Evolutionary conservation across 92 coral and sea anemone genomes (phyloP).

Genomic region (Anthopleura xanthogrammica): DNA sequence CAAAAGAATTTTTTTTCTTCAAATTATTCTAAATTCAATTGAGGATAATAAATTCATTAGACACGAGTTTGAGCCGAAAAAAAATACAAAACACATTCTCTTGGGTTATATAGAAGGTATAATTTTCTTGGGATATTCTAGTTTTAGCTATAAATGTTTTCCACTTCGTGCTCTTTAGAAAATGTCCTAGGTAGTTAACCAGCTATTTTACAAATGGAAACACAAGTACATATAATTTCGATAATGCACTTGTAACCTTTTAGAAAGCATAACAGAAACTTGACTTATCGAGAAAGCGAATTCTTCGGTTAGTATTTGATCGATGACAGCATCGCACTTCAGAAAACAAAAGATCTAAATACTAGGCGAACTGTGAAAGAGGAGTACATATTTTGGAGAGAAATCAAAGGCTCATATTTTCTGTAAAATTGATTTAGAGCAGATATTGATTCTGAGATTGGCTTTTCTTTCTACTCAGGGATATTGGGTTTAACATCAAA

Average conservation of each 20-base stretch:
- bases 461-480: neutral
- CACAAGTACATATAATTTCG: neutral
- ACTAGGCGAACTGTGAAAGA: neutral
- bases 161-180: neutral
- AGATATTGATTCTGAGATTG: neutral
- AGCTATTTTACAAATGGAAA: neutral
- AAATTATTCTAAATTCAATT: neutral
- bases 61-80: neutral
- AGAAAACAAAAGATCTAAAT: neutral
- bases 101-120: too few relatives aligned
- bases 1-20: neutral
- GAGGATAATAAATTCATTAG: neutral
- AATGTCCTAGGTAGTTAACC: neutral
- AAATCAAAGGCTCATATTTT: neutral
- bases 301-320: neutral
- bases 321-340: neutral
- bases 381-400: neutral
- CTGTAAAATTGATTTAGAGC: neutral
- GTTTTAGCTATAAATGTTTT: too few relatives aligned
- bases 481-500: neutral
- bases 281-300: neutral
- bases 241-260: neutral
- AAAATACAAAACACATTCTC: too few relatives aligned
- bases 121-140: too few relatives aligned
- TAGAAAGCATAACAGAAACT: neutral